Evolutionary conservation across 23 tunicate species (phyloP).

Genomic region (Trididemnum miniatum): DNA sequence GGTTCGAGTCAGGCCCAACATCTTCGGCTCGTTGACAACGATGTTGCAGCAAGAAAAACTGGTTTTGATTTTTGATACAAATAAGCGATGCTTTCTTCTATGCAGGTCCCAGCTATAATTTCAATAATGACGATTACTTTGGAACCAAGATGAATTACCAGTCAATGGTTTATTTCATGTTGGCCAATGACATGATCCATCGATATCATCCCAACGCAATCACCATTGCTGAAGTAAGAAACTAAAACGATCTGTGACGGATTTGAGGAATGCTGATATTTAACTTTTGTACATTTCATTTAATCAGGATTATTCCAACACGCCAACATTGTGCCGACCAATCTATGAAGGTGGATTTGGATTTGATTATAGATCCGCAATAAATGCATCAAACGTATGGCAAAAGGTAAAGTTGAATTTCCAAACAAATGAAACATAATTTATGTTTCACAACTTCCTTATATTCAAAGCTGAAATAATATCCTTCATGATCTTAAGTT

Average conservation of each 20-base stretch:
- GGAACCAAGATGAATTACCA: conserved; percentile 75
- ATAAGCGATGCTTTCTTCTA: too few species aligned
- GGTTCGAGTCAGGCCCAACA: too few species aligned
- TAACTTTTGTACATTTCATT: conserved; percentile 12
- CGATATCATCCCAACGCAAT: conserved; percentile 56
- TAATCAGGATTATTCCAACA: conserved; percentile 85
- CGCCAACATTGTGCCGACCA: conserved; percentile 94
- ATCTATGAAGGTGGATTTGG: conserved; percentile 95
- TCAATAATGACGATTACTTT: conserved; percentile 63
- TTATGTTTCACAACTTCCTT: too few species aligned
- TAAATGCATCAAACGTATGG: conserved; percentile 81
- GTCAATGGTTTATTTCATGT: conserved; percentile 67
- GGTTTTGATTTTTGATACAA: too few species aligned
- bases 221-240: conserved; percentile 77
- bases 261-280: too few species aligned
- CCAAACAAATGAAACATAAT: too few species aligned
- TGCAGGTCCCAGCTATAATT: neutral
- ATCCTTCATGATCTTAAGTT: too few species aligned
- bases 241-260: too few species aligned
- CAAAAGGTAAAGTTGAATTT: conserved; percentile 32
- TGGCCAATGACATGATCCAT: conserved; percentile 76
- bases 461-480: too few species aligned
- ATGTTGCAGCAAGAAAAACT: too few species aligned
- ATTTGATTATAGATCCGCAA: conserved; percentile 81
- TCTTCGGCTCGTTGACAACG: too few species aligned